Conservation (phyloP, 1,140 invertebrate species). For the Lasioglossum albipes region DNA sequence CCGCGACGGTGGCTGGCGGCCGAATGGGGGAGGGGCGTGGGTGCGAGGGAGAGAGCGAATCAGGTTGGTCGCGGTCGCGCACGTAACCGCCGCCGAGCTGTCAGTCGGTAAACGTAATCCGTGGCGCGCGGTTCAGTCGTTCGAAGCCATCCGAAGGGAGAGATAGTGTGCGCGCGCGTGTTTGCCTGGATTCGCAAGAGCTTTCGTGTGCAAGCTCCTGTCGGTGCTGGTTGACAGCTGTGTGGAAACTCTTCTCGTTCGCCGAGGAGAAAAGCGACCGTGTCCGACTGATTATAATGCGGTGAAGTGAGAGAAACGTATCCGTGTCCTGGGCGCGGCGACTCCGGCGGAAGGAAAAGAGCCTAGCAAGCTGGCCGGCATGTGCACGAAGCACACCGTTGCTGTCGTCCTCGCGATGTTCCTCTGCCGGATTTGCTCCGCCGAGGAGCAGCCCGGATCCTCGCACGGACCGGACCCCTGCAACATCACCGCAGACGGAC, state of each 20-base stretch:
- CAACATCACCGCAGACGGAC: conserved; percentile 66
- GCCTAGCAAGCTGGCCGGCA: conserved; percentile 51
- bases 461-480: conserved; percentile 48
- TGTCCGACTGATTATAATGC: conserved; percentile 29
- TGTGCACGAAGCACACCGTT: conserved; percentile 52
- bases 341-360: conserved; percentile 30
- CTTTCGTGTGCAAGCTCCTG: not conserved
- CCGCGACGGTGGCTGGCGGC: too few species aligned
- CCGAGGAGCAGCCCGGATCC: conserved; percentile 24
- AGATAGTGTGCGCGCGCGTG: conserved; percentile 2
- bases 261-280: not conserved
- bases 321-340: conserved; percentile 56
- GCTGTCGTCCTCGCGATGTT: conserved; percentile 45
- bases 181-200: not conserved
- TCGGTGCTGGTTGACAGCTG: too few species aligned
- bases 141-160: not conserved
- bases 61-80: not conserved
- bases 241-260: too few species aligned
- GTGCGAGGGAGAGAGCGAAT: conserved; percentile 2
- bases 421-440: conserved; percentile 43
- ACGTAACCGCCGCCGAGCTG: conserved; percentile 37
- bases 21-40: not conserved
- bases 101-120: conserved; percentile 60
- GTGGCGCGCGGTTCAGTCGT: not conserved
- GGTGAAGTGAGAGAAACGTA: conserved; percentile 42